Evolutionary conservation across 2,113 vertebrate species (phyloP).

Genomic region (Pelodiscus sinensis): DNA sequence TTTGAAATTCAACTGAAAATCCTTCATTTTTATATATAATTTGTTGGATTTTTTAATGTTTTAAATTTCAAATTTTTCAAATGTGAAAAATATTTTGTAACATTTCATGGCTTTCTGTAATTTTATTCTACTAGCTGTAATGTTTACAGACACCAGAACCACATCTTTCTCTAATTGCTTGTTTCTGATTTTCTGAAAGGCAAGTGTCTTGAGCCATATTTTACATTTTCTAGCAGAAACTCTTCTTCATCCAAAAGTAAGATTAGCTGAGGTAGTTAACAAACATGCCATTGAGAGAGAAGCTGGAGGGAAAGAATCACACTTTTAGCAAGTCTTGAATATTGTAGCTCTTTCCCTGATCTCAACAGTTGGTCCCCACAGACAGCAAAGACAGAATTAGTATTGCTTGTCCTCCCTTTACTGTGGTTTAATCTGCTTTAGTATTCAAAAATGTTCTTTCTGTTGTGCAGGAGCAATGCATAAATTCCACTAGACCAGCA

Average conservation of each 20-base stretch:
- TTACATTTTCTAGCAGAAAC: background rate
- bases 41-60: background rate
- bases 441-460: background rate
- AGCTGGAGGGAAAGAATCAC: background rate
- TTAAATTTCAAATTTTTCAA: background rate
- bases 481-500: background rate
- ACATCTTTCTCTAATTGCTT: background rate
- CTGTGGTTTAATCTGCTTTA: background rate
- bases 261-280: background rate
- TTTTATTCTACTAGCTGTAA: background rate
- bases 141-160: background rate
- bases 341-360: background rate
- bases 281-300: background rate
- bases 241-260: background rate
- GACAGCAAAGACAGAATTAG: background rate
- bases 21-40: background rate
- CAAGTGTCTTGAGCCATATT: background rate
- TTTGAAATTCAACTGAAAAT: background rate
- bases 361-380: background rate
- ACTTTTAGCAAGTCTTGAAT: no score
- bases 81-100: background rate
- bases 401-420: background rate
- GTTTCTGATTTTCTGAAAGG: background rate
- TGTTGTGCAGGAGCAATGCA: background rate
- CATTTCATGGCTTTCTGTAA: background rate